Evolutionary conservation across 2,113 vertebrate genomes (phyloP), one percentile per base, ranked within the genome.

Genomic region (Prolemur simus): DNA sequence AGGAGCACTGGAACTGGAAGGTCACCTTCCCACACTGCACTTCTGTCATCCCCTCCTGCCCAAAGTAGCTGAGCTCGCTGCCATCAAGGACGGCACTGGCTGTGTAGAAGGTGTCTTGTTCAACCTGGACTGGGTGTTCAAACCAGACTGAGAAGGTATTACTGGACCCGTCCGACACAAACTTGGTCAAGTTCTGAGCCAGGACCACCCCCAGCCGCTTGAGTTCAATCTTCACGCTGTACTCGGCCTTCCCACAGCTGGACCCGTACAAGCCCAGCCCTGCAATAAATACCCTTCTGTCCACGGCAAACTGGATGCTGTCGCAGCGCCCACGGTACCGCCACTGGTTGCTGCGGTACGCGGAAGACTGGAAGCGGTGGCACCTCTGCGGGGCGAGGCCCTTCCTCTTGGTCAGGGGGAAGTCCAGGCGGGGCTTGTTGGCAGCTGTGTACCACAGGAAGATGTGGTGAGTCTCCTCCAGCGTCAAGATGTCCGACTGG

Each of bases 1-100:
- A 99, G 56, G 99, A 99, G 95, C 99, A 99, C 98, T 99, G 99
- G 98, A 99, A 99, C 98, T 99, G 99, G 98, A 99, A 99, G 0
- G 99, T 99, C 97, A 99, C 99, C 98, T 99, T 99, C 45, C 99
- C 99, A 0, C 99, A 99, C 98, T 99, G 99, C 87, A 99, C 99
- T 98, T 99, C 99, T 0, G 99, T 99, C 99, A 99, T 99, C 86
- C 99, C 99, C 97, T 99, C 99, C 98, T 99, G 99, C 34, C 99
- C 99, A 8, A 99, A 99, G 98, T 99, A 99, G 98, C 99, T 99
- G 93, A 99, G 99, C 96, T 99, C 99, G 0, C 99, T 99, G 29
- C 99, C 99, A 0, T 99, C 99, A 32, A 99, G 98, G 88, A 99
- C 98, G 11, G 98, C 99, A 52, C 99, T 99, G 96, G 99, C 99